Base-by-base conservation (phyloP, 1,140 invertebrate species). In the Littorina saxatilis region DNA sequence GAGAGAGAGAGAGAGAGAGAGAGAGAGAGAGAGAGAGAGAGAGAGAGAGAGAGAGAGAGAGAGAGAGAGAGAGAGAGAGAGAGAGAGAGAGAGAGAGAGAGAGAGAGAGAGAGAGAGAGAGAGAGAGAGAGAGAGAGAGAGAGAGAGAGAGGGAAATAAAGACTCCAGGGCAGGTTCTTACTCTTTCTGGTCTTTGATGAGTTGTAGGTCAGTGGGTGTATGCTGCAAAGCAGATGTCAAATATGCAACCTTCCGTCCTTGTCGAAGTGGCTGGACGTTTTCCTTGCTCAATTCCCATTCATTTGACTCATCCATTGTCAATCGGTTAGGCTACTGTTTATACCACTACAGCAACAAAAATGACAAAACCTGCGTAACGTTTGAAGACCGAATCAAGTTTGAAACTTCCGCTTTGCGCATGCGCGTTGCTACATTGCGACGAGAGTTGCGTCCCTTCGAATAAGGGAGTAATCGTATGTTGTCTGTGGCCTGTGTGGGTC, bases 241-340 rank as follows among this genome's bases (percentile, higher is more conserved):
- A 52, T 85, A 87, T 0, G 85, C 83, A 47, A 90, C 87, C 76
- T 88, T 96, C 89, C 97, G 94, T 39, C 97, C 97, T 89, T 96
- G 95, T 88, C 95, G 94, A 77, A 98, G 92, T 68, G 97, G 97
- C 90, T 97, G 96, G 87, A 98, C 97, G 93, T 98, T 98, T 93
- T 98, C 97, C 93, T 98, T 98, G 85, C 96, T 94, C 23, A 94
- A 91, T 82, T 95, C 94, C 91, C 91, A 90, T 81, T 91, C 88
- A 73, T 47, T 77, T 66, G 80, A 76, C 66, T 78, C 37, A 9
- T 66, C 70, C 37, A 74, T 61, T n/a, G 29, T 72, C 20, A 27
- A 23, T 17, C 20, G 9, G 9, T 39, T 15, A 13, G 35, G 29
- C 13, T 68, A 4, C 7, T 15, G 35, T 17, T 39, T 23, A 27